phyloP scores from a whole-genome alignment of 2,113 vertebrate genomes.

The Reinhardtius hippoglossoides region DNA sequence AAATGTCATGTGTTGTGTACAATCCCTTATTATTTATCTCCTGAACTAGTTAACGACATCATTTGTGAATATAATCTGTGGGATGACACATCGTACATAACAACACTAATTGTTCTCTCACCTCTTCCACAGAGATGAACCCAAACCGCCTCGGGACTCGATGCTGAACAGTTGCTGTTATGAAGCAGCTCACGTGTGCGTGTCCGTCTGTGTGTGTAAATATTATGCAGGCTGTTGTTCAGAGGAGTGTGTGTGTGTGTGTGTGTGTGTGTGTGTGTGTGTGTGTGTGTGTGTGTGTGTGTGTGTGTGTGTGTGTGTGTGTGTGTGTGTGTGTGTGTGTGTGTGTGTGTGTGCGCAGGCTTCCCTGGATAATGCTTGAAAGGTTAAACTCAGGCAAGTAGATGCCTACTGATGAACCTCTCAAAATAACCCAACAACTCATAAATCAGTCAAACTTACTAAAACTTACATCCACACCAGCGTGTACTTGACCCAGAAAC shows the following conservation, averaged over 20 bases:
- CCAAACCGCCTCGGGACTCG: background rate
- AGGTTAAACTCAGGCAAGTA: constrained; percentile 7
- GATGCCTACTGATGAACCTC: constrained; percentile 19
- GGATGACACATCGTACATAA: too few species aligned
- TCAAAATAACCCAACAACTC: background rate
- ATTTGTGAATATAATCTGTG: too few species aligned
- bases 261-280: background rate
- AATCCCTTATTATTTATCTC: too few species aligned
- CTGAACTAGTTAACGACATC: too few species aligned
- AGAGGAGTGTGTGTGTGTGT: background rate
- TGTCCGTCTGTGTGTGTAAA: background rate
- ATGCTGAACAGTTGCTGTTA: background rate
- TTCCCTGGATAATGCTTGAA: constrained; percentile 5
- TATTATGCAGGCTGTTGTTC: background rate
- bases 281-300: background rate
- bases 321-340: background rate
- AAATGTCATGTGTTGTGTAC: too few species aligned
- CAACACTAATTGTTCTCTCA: too few species aligned
- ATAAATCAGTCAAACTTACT: background rate
- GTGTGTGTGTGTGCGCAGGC: background rate
- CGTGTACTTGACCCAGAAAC: background rate
- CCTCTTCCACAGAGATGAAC: too few species aligned
- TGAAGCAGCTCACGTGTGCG: constrained; percentile 4
- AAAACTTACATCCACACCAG: background rate
- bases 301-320: background rate